Evolutionary conservation across 2,888 invertebrate genomes (phyloP).

Genomic region (Nasonia oneida): DNA sequence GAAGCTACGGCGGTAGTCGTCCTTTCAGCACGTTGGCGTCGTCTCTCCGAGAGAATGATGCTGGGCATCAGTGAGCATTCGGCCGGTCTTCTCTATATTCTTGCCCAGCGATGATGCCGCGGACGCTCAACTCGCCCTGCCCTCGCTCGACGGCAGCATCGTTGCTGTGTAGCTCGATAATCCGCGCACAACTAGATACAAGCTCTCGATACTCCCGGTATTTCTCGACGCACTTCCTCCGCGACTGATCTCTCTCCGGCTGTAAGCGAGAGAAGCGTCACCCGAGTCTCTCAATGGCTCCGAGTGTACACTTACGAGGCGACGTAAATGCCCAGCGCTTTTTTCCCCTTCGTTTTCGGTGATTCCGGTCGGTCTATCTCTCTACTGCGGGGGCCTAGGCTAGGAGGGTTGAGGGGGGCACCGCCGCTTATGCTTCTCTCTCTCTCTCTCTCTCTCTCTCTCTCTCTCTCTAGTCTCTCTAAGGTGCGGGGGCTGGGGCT

Average conservation of each 20-base stretch:
- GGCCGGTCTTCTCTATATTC: not conserved
- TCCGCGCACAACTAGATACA: not conserved
- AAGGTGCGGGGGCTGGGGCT: slow-evolving; percentile 28
- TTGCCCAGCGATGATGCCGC: not conserved
- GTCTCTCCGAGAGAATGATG: slow-evolving; percentile 11
- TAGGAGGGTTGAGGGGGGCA: not conserved
- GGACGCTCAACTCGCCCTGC: not conserved
- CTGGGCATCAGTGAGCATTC: not conserved
- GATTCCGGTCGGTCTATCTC: not conserved
- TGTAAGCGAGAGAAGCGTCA: not conserved
- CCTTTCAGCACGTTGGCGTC: not conserved
- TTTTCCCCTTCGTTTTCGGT: not conserved
- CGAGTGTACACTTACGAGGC: not conserved
- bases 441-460: slow-evolving; percentile 6
- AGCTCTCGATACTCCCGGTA: not conserved
- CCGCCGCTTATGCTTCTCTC: not conserved
- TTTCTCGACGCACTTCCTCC: not conserved
- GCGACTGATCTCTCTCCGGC: slow-evolving; percentile 61
- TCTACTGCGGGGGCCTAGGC: not conserved
- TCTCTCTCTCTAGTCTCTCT: not conserved
- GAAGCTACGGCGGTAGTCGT: not conserved
- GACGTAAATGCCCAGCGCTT: not conserved
- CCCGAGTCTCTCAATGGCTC: not conserved
- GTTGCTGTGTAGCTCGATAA: not conserved
- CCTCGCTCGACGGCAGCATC: slow-evolving; percentile 7